A percentile compares a stretch with the other conserved stretches of the same genome.
Conservation (phyloP, 2,888 invertebrate species). For the Apodemia hepburni region DNA sequence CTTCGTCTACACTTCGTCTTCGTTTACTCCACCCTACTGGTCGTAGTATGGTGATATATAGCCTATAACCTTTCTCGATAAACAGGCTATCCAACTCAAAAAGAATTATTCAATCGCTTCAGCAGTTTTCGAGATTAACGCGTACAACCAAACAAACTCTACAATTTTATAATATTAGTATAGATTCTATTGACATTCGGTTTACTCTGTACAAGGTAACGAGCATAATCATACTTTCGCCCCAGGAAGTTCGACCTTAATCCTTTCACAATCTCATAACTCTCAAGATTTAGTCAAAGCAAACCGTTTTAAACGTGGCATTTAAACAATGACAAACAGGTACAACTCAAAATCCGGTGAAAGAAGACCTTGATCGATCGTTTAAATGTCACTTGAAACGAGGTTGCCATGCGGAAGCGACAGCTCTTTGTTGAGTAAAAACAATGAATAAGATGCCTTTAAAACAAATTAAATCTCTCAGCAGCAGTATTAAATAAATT, state of each 20-base stretch:
- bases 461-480: conserved; percentile 34
- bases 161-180: no score
- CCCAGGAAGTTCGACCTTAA: no score
- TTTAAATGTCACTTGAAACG: conserved; percentile 69
- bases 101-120: no score
- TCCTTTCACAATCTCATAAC: neutral
- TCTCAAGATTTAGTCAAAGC: neutral
- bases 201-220: neutral
- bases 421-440: conserved; percentile 51
- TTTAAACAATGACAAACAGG: neutral
- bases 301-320: neutral
- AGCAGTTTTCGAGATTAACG: no score
- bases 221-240: no score
- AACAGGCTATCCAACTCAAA: no score
- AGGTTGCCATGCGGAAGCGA: conserved; percentile 66
- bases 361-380: conserved; percentile 62
- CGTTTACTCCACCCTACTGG: no score
- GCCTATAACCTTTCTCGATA: no score
- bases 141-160: no score
- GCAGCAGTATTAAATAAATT: conserved; percentile 11
- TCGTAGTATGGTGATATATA: no score
- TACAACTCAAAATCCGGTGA: conserved; percentile 16
- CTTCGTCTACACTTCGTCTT: no score
- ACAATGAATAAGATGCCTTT: conserved; percentile 55
- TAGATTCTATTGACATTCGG: neutral